Evolutionary conservation across 2,797 vertebrate species (phyloP).

Genomic region (Schizopygopsis malacanthus): DNA sequence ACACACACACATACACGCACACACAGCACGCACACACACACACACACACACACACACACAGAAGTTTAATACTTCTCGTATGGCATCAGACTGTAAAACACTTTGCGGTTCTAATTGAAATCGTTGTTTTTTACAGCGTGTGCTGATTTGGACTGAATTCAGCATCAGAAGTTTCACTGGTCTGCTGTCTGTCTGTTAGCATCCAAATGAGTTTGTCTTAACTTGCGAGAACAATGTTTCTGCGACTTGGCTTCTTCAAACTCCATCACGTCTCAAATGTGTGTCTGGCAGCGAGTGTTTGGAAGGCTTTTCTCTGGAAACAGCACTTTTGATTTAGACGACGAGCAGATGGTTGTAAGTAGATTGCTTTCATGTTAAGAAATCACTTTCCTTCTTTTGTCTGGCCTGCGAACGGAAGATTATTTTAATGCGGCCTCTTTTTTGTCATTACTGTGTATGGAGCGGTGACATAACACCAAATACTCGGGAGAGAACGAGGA

Average conservation of each 20-base stretch:
- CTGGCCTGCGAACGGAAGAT: constrained; percentile 64
- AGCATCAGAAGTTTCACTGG: constrained; percentile 37
- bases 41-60: not conserved
- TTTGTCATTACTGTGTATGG: constrained; percentile 58
- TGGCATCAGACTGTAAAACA: constrained; percentile 5
- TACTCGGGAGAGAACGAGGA: constrained; percentile 52
- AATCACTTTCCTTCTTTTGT: constrained; percentile 64
- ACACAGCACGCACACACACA: not conserved
- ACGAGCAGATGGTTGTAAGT: constrained; percentile 66
- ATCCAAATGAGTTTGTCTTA: constrained; percentile 42
- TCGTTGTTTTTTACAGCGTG: constrained; percentile 2
- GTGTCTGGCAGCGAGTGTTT: constrained; percentile 49
- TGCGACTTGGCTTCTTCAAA: constrained; percentile 39
- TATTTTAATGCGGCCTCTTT: constrained; percentile 65
- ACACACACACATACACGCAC: too few relatives aligned
- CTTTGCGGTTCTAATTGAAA: constrained; percentile 24
- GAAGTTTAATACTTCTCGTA: not conserved
- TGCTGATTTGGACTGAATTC: constrained; percentile 32
- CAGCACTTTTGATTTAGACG: constrained; percentile 58
- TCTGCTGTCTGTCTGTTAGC: constrained; percentile 39
- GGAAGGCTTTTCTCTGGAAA: constrained; percentile 51
- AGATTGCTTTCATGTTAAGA: constrained; percentile 63
- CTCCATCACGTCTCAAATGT: constrained; percentile 42
- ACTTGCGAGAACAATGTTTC: constrained; percentile 46
- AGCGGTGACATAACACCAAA: constrained; percentile 56